Evolutionary conservation across 2,888 invertebrate genomes (phyloP).

Genomic region (Netelia fuscicornis): DNA sequence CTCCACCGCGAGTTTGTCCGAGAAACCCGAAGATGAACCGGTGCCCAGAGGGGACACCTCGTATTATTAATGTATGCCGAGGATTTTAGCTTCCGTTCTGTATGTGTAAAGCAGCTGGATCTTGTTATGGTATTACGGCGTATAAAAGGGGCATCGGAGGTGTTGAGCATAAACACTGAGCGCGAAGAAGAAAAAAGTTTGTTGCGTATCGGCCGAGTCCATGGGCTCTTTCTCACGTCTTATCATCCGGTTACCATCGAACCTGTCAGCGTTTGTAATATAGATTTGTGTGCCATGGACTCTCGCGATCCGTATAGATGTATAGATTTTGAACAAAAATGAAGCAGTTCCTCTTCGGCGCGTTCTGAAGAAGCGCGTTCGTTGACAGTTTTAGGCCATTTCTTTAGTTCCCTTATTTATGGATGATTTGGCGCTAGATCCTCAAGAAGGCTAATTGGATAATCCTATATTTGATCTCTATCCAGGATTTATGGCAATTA

Average conservation of each 20-base stretch:
- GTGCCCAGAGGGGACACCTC: slow-evolving; percentile 84
- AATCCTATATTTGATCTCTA: too few species aligned
- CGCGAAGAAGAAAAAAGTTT: slow-evolving; percentile 26
- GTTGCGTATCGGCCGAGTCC: slow-evolving; percentile 12
- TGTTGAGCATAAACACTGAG: slow-evolving; percentile 17
- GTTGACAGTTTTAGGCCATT: too few species aligned
- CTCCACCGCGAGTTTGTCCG: slow-evolving; percentile 27
- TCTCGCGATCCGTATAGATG: neutral
- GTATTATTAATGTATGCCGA: slow-evolving; percentile 84
- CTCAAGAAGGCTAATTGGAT: too few species aligned
- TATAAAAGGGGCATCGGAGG: slow-evolving; percentile 54
- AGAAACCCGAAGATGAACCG: slow-evolving; percentile 82
- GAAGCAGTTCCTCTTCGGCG: too few species aligned
- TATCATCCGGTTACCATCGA: slow-evolving; percentile 56
- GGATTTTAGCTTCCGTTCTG: slow-evolving; percentile 82
- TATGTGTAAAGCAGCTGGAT: slow-evolving; percentile 49
- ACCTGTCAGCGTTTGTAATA: slow-evolving; percentile 52
- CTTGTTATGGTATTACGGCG: slow-evolving; percentile 4
- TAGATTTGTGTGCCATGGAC: slow-evolving; percentile 22
- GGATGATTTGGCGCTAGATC: too few species aligned
- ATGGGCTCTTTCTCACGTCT: slow-evolving; percentile 6
- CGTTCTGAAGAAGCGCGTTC: too few species aligned
- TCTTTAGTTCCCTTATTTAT: too few species aligned
- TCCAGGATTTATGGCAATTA: too few species aligned
- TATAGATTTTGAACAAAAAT: too few species aligned